phyloP scores from a whole-genome alignment of 2,888 invertebrate genomes.

The Parthenolecanium corni region DNA sequence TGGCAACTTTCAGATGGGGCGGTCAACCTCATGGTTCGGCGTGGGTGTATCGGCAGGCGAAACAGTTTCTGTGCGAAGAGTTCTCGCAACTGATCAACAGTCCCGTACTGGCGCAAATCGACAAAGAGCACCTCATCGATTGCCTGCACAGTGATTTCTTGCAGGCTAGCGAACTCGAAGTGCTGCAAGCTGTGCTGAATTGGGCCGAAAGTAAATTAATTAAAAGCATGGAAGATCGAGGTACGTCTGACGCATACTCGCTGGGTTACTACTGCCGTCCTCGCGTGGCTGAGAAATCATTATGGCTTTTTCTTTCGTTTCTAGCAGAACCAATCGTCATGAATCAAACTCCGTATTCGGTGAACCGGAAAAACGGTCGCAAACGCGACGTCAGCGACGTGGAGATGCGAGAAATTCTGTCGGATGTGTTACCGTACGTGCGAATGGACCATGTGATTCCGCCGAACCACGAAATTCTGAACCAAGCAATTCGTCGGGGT shows the following conservation, averaged over 20 bases:
- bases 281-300: not conserved
- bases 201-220: slow-evolving; percentile 82
- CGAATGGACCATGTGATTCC: slow-evolving; percentile 84
- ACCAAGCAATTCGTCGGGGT: slow-evolving; percentile 56
- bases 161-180: slow-evolving; percentile 79
- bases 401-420: slow-evolving; percentile 71
- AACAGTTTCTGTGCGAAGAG: slow-evolving; percentile 85
- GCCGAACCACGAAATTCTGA: slow-evolving; percentile 63
- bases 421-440: slow-evolving; percentile 70
- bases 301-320: not conserved
- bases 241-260: slow-evolving; percentile 37
- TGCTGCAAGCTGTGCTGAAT: slow-evolving; percentile 70
- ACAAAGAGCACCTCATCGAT: slow-evolving; percentile 61
- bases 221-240: slow-evolving; percentile 69
- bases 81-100: slow-evolving; percentile 66
- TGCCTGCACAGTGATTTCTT: slow-evolving; percentile 46
- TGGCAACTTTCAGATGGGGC: slow-evolving; percentile 65
- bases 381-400: slow-evolving; percentile 72
- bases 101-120: slow-evolving; percentile 60
- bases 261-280: not conserved
- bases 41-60: slow-evolving; percentile 69
- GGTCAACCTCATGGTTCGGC: slow-evolving; percentile 79
- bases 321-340: slow-evolving; percentile 71
- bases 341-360: slow-evolving; percentile 86
- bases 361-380: slow-evolving; percentile 70